Evolutionary conservation across 2,113 vertebrate genomes (phyloP).

Genomic region (Cinclus mexicanus): DNA sequence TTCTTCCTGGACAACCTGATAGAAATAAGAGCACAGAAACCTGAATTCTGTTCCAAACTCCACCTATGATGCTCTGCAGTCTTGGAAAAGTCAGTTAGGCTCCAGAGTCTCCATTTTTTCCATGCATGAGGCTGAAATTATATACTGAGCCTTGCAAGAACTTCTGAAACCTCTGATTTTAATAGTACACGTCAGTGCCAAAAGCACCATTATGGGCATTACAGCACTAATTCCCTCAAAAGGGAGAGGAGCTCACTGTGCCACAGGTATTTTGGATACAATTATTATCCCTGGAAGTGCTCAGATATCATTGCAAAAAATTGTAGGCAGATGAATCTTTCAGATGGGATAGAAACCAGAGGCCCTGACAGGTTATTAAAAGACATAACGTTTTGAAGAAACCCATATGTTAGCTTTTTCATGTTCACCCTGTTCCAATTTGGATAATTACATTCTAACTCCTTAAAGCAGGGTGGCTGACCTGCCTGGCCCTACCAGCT

Average conservation of each 20-base stretch:
- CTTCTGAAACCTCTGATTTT: not conserved
- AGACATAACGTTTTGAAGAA: not conserved
- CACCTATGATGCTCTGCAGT: not conserved
- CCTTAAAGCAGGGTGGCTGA: conserved; percentile 21
- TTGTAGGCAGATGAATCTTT: conserved; percentile 19
- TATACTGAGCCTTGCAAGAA: not conserved
- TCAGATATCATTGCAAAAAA: conserved; percentile 26
- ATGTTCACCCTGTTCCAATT: conserved; percentile 27
- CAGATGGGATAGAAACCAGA: conserved; percentile 39
- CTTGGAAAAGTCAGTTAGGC: not conserved
- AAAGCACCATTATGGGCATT: not conserved
- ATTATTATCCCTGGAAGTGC: not conserved
- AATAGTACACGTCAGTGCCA: not conserved
- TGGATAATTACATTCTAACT: conserved; percentile 25
- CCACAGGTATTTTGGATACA: not conserved
- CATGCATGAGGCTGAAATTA: not conserved
- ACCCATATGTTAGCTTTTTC: conserved; percentile 23
- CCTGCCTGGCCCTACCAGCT: conserved; percentile 34
- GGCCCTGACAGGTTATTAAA: conserved; percentile 26
- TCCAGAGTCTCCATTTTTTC: not conserved
- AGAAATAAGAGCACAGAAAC: not conserved
- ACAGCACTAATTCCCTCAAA: not conserved
- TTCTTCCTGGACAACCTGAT: not conserved
- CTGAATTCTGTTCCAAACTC: not conserved
- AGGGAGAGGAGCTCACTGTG: not conserved